phyloP scores from a whole-genome alignment of 1,140 invertebrate genomes.

The Drosophila melanica region DNA sequence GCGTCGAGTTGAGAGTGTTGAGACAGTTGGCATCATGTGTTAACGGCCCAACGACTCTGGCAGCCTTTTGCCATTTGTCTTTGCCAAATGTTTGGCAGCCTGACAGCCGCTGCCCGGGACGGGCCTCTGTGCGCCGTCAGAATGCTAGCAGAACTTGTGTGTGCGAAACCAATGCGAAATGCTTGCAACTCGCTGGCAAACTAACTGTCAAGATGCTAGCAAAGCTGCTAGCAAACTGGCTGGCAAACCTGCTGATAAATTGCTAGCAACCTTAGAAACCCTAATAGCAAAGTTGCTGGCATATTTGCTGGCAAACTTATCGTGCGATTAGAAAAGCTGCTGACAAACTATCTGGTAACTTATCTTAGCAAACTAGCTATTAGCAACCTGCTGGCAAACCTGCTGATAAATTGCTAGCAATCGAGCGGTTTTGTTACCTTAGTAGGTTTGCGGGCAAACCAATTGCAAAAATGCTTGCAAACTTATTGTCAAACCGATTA shows the following conservation, averaged over 20 bases:
- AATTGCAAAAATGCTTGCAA: too few species aligned
- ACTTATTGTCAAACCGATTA: too few species aligned
- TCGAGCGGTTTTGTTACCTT: too few species aligned
- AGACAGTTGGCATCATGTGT: slow-evolving; percentile 47
- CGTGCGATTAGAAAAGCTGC: too few species aligned
- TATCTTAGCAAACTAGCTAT: neutral
- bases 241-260: neutral
- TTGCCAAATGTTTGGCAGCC: slow-evolving; percentile 56
- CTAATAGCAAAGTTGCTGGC: neutral
- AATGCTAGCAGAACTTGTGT: neutral
- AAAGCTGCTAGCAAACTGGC: neutral
- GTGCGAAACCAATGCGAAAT: slow-evolving; percentile 6
- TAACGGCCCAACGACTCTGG: slow-evolving; percentile 30
- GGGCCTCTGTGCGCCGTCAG: slow-evolving; percentile 11
- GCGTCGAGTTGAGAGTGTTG: slow-evolving; percentile 5
- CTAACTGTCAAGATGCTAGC: neutral
- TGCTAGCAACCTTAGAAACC: too few species aligned
- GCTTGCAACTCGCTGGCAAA: neutral
- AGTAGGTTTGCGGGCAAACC: too few species aligned
- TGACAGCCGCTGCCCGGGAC: slow-evolving; percentile 41
- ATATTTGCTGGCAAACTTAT: too few species aligned
- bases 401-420: neutral
- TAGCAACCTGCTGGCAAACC: neutral
- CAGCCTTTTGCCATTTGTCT: slow-evolving; percentile 60
- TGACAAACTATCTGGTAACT: too few species aligned